Evolutionary conservation across 2,888 invertebrate genomes (phyloP).

Genomic region (Pseudococcus viburni): DNA sequence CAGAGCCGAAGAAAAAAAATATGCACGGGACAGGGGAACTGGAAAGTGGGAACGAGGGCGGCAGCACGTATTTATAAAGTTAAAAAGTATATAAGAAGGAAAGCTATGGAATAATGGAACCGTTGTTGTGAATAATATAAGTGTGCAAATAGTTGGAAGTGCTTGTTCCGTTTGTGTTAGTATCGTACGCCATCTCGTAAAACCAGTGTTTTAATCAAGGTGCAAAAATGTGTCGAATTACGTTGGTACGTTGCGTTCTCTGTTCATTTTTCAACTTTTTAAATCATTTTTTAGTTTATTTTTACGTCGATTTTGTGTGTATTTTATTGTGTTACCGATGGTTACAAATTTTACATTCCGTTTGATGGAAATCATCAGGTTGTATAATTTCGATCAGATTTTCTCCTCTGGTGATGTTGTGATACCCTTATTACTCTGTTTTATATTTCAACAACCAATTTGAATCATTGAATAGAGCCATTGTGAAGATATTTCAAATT

Average conservation of each 20-base stretch:
- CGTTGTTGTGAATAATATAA: slow-evolving; percentile 52
- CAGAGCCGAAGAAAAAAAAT: slow-evolving; percentile 22
- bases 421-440: neutral
- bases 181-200: slow-evolving; percentile 34
- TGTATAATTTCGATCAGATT: neutral
- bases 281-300: neutral
- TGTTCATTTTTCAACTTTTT: slow-evolving; percentile 1
- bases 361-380: neutral
- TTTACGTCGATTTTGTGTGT: slow-evolving; percentile 17
- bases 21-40: slow-evolving; percentile 2
- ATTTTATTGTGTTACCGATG: neutral
- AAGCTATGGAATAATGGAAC: slow-evolving; percentile 62
- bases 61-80: slow-evolving; percentile 60
- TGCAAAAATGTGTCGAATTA: slow-evolving; percentile 64
- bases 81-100: slow-evolving; percentile 66
- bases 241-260: slow-evolving; percentile 62
- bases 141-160: slow-evolving; percentile 63
- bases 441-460: neutral
- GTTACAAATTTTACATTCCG: neutral
- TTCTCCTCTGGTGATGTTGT: neutral
- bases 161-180: slow-evolving; percentile 52
- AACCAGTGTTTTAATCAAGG: slow-evolving; percentile 56
- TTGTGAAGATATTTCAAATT: neutral
- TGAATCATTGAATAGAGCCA: neutral
- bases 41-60: slow-evolving; percentile 65